Evolutionary conservation across 2,888 invertebrate species (phyloP).

Genomic region (Acheta domesticus): DNA sequence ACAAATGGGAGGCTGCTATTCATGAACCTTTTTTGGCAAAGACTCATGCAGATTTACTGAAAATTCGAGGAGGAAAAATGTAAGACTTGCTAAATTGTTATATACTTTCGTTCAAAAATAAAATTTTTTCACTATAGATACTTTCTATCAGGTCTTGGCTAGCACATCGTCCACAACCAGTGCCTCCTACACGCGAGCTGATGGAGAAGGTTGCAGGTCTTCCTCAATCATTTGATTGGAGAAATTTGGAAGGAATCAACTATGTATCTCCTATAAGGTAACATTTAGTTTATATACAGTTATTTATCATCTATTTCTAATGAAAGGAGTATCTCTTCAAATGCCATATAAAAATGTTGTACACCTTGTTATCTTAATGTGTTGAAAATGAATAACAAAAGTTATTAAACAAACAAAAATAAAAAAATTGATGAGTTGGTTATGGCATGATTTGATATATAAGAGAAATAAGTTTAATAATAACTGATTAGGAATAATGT

Average conservation of each 20-base stretch:
- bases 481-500: too few relatives aligned
- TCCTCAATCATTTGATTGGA: constrained; percentile 44
- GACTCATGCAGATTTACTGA: constrained; percentile 44
- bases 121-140: too few relatives aligned
- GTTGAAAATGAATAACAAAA: too few relatives aligned
- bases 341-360: too few relatives aligned
- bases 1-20: constrained; percentile 47
- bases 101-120: too few relatives aligned
- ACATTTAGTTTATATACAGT: background rate
- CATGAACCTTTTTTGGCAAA: constrained; percentile 46
- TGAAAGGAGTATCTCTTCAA: too few relatives aligned
- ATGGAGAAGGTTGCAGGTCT: constrained; percentile 37
- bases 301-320: too few relatives aligned
- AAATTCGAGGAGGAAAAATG: constrained; percentile 46
- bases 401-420: too few relatives aligned
- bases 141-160: constrained; percentile 29
- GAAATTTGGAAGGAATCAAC: constrained; percentile 44
- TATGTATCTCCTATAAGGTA: constrained; percentile 43
- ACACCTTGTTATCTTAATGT: too few relatives aligned
- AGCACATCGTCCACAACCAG: constrained; percentile 40
- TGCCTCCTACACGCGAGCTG: constrained; percentile 36
- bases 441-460: too few relatives aligned
- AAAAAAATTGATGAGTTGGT: too few relatives aligned
- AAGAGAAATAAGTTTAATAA: too few relatives aligned
- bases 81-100: constrained; percentile 27